Evolutionary conservation across 1,140 invertebrate genomes (phyloP).

Genomic region (Drosophila miranda): DNA sequence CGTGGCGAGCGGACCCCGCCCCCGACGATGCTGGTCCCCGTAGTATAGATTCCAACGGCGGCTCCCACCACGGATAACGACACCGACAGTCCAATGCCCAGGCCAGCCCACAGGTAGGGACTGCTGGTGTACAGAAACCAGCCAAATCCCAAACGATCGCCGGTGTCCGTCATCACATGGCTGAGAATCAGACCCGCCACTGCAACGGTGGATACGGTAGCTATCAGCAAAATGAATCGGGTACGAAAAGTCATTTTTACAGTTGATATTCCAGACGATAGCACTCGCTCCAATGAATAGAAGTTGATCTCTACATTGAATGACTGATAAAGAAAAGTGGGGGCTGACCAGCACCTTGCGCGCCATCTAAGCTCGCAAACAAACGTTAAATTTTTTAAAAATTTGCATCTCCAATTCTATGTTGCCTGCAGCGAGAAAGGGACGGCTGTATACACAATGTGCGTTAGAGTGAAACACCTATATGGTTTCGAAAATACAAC

Average conservation of each 20-base stretch:
- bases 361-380: too few relatives aligned
- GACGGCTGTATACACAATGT: too few relatives aligned
- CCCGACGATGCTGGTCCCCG: slow-evolving; percentile 97
- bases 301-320: too few relatives aligned
- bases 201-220: slow-evolving; percentile 83
- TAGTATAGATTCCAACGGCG: slow-evolving; percentile 98
- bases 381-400: too few relatives aligned
- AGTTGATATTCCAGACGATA: neutral
- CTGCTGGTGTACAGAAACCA: slow-evolving; percentile 93
- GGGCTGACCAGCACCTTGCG: too few relatives aligned
- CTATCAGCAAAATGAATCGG: slow-evolving; percentile 22
- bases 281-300: too few relatives aligned
- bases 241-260: slow-evolving; percentile 30
- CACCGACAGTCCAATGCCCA: slow-evolving; percentile 96
- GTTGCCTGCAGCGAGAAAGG: too few relatives aligned
- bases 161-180: slow-evolving; percentile 92
- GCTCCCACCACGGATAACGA: slow-evolving; percentile 98
- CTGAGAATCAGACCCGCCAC: slow-evolving; percentile 85
- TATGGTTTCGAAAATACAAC: slow-evolving; percentile 17
- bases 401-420: too few relatives aligned
- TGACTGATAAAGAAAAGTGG: too few relatives aligned
- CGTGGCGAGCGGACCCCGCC: slow-evolving; percentile 98
- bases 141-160: slow-evolving; percentile 92
- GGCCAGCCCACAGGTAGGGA: slow-evolving; percentile 95
- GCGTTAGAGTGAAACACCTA: too few relatives aligned